These are phyloP conservation scores for Aspidapion aeneum DNA, from an alignment of 2,888 invertebrate species.

Conservation along the genomic window DNA sequence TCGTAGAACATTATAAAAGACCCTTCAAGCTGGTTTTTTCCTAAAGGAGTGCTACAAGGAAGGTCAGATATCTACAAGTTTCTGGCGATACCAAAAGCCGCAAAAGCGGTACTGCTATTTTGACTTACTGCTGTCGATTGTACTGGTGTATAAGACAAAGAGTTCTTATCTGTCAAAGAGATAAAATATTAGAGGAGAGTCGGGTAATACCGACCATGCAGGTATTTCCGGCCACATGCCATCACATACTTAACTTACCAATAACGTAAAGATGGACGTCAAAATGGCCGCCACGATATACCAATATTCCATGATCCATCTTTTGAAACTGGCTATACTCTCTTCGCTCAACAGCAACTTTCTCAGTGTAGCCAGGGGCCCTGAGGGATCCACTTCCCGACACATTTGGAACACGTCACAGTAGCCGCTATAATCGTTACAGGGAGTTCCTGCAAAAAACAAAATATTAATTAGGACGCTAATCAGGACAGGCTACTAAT, in stretches of 20 bases:
- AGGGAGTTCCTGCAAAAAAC: slow-evolving; percentile 81
- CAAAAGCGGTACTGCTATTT: too few species aligned
- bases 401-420: slow-evolving; percentile 74
- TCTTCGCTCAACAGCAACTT: slow-evolving; percentile 85
- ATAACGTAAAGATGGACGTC: slow-evolving; percentile 66
- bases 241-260: slow-evolving; percentile 74
- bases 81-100: too few species aligned
- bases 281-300: slow-evolving; percentile 80
- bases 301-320: slow-evolving; percentile 88
- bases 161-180: not conserved
- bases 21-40: too few species aligned
- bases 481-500: too few species aligned
- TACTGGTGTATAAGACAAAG: not conserved
- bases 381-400: slow-evolving; percentile 90
- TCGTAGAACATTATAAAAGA: too few species aligned
- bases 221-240: too few species aligned
- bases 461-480: too few species aligned
- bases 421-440: slow-evolving; percentile 89
- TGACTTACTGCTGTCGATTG: not conserved
- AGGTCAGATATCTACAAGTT: too few species aligned
- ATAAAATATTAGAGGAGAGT: too few species aligned
- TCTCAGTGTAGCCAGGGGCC: slow-evolving; percentile 84
- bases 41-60: too few species aligned
- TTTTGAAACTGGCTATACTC: slow-evolving; percentile 82
- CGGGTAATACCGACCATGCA: too few species aligned